Evolutionary conservation across 2,888 invertebrate genomes (phyloP).

Genomic region (Physocephala rufipes): DNA sequence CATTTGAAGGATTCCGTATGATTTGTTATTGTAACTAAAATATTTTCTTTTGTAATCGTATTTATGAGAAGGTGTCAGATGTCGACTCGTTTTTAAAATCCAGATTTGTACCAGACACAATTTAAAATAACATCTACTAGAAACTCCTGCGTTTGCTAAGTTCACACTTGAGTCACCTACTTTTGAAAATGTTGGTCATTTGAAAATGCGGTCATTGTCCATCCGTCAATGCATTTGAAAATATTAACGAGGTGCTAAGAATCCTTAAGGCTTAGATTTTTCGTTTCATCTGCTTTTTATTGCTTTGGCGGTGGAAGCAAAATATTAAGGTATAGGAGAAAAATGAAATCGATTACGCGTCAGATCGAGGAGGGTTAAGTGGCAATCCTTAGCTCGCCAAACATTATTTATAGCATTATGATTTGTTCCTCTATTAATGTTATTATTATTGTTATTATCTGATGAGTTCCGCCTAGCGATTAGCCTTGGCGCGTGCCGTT

Average conservation of each 20-base stretch:
- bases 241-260: too few relatives aligned
- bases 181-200: neutral
- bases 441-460: slow-evolving; percentile 36
- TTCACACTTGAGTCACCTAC: too few relatives aligned
- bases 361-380: slow-evolving; percentile 27
- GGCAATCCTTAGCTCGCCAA: slow-evolving; percentile 4
- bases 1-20: too few relatives aligned
- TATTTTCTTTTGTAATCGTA: neutral
- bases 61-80: slow-evolving; percentile 60
- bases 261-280: too few relatives aligned
- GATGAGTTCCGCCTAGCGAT: slow-evolving; percentile 59
- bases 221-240: neutral
- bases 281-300: too few relatives aligned
- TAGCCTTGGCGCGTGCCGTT: slow-evolving; percentile 56
- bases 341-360: neutral
- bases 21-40: neutral
- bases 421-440: neutral
- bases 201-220: neutral
- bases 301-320: neutral
- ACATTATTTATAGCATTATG: slow-evolving; percentile 25
- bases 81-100: slow-evolving; percentile 51
- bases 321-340: neutral
- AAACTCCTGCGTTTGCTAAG: too few relatives aligned
- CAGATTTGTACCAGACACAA: neutral
- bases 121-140: too few relatives aligned